phyloP scores from a whole-genome alignment of 2,888 invertebrate species.

The Calameuta filiformis region DNA sequence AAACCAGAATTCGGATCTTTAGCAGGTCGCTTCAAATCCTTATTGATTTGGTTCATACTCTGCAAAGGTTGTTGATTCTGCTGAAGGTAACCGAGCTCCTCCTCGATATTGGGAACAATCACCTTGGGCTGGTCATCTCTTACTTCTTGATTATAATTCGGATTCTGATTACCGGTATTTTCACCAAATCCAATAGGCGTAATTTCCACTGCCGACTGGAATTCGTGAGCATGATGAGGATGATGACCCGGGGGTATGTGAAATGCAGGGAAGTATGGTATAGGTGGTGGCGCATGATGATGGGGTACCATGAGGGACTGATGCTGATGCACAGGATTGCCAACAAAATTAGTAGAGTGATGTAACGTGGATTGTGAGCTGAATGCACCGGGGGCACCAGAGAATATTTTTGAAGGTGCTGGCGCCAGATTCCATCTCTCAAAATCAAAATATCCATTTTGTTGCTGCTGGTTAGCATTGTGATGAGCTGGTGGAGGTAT shows the following conservation, averaged over 20 bases:
- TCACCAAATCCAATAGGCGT: conserved; percentile 66
- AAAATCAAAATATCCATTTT: conserved; percentile 82
- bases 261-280: conserved; percentile 83
- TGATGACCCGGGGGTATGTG: conserved; percentile 71
- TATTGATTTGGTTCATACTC: conserved; percentile 70
- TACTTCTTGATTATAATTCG: conserved; percentile 48
- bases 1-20: conserved; percentile 77
- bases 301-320: conserved; percentile 77
- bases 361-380: conserved; percentile 70
- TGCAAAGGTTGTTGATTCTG: conserved; percentile 50
- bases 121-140: conserved; percentile 83
- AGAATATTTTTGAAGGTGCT: conserved; percentile 77
- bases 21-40: conserved; percentile 72
- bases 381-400: conserved; percentile 70
- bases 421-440: conserved; percentile 84
- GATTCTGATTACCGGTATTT: conserved; percentile 33
- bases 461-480: conserved; percentile 70
- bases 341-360: conserved; percentile 67
- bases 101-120: conserved; percentile 89
- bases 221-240: conserved; percentile 74
- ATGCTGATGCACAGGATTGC: conserved; percentile 71
- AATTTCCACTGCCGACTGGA: conserved; percentile 75
- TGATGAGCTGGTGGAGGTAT: conserved; percentile 81
- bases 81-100: conserved; percentile 83
- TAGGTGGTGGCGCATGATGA: conserved; percentile 72